A percentile compares a stretch with the other conserved stretches of the same genome.
Conservation (phyloP, 1,140 invertebrate genomes). For the Leptopilina boulardi region DNA sequence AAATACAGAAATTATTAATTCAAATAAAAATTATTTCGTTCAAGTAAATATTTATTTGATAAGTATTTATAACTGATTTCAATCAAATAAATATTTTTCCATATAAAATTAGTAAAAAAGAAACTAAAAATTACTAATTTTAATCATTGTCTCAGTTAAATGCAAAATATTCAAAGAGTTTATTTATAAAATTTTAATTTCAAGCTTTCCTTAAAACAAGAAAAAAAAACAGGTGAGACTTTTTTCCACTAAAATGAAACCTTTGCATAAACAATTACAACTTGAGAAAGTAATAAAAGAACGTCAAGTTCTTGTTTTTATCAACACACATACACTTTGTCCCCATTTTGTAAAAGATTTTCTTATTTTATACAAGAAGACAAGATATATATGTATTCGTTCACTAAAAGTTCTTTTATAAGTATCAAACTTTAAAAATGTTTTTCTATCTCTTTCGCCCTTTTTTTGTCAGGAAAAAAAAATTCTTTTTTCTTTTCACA, state of each 20-base stretch:
- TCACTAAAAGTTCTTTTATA: neutral
- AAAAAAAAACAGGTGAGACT: neutral
- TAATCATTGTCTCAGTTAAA: no score
- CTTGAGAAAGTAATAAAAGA: slow-evolving; percentile 10
- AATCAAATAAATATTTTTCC: no score
- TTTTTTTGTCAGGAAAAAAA: neutral
- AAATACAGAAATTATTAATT: no score
- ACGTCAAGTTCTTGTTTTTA: neutral
- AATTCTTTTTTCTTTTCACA: neutral
- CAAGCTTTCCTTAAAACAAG: neutral
- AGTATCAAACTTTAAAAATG: slow-evolving; percentile 9
- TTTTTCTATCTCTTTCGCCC: neutral
- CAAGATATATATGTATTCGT: slow-evolving; percentile 5
- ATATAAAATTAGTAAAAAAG: no score
- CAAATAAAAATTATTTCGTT: no score
- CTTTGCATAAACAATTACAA: neutral
- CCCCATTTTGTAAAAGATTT: neutral
- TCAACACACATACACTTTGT: neutral
- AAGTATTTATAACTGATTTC: no score
- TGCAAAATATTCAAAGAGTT: no score
- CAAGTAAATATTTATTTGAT: no score
- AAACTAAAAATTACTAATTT: no score
- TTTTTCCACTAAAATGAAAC: neutral
- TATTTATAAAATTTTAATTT: no score
- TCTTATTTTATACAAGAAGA: neutral